These are phyloP conservation scores for Drosophila barbarae DNA, from an alignment of 2,888 invertebrate species.

Conservation along the genomic window DNA sequence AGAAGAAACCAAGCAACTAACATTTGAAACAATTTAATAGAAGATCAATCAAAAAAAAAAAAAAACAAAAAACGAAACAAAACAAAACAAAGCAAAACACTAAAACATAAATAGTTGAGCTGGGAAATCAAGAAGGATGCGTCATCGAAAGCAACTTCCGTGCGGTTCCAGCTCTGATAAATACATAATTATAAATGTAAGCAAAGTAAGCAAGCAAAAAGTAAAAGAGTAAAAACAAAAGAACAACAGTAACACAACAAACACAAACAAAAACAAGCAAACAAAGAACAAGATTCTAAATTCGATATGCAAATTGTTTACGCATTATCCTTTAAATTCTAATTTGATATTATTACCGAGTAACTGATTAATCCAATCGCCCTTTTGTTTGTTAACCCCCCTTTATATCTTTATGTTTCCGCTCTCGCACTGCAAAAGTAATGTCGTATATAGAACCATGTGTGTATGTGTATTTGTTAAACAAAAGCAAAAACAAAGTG, in stretches of 20 bases:
- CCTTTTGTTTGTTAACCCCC: conserved; percentile 51
- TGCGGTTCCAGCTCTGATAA: conserved; percentile 9
- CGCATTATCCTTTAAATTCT: conserved; percentile 47
- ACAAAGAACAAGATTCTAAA: conserved; percentile 23
- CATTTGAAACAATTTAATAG: conserved; percentile 45
- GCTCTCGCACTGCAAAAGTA: conserved; percentile 17
- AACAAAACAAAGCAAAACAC: conserved; percentile 21
- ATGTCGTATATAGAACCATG: conserved; percentile 26
- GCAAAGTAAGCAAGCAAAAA: conserved; percentile 17
- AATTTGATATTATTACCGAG: conserved; percentile 48
- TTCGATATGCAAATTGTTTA: conserved; percentile 43
- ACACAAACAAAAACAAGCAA: conserved; percentile 20
- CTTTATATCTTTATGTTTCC: conserved; percentile 5
- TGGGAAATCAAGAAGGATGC: neutral
- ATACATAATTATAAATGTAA: conserved; percentile 56
- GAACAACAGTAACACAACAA: conserved; percentile 20
- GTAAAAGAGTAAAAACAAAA: conserved; percentile 25
- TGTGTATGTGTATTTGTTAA: conserved; percentile 28
- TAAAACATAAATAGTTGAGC: conserved; percentile 12
- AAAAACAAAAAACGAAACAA: conserved; percentile 10
- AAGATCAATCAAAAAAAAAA: conserved; percentile 29
- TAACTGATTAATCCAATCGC: conserved; percentile 46
- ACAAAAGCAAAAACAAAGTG: conserved; percentile 5
- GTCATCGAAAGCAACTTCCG: neutral
- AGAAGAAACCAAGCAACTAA: conserved; percentile 33